These are phyloP conservation scores for Alloscopus bannaensis DNA, from an alignment of 2,888 invertebrate species.

Conservation along the genomic window DNA sequence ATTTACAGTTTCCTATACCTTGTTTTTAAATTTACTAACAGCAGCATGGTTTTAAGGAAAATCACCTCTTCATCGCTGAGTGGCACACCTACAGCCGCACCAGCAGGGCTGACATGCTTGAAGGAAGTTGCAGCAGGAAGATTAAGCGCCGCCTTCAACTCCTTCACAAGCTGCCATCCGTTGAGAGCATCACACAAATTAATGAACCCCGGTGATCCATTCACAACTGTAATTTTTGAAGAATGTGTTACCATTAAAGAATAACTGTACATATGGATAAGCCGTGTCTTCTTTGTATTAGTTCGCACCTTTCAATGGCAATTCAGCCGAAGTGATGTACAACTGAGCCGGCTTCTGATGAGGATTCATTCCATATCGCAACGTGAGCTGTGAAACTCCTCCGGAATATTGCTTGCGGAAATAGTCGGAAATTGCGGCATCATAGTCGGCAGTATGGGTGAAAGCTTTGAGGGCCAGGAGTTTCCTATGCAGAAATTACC, in stretches of 20 bases:
- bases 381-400: conserved; percentile 85
- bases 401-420: conserved; percentile 92
- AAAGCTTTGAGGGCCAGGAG: conserved; percentile 93
- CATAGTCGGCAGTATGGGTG: conserved; percentile 96
- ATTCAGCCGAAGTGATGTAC: conserved; percentile 84
- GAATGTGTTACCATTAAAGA: background rate
- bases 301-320: conserved; percentile 85
- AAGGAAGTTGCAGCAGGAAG: conserved; percentile 97
- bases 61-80: conserved; percentile 82
- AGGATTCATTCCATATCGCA: conserved; percentile 98
- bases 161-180: conserved; percentile 96
- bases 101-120: conserved; percentile 96
- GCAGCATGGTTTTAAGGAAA: background rate
- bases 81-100: conserved; percentile 93
- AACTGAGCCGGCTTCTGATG: conserved; percentile 98
- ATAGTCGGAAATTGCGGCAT: conserved; percentile 94
- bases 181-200: conserved; percentile 98
- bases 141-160: conserved; percentile 86
- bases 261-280: background rate
- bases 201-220: conserved; percentile 97
- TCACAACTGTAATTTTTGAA: conserved; percentile 81
- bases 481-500: conserved; percentile 79
- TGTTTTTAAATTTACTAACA: background rate
- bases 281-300: too few relatives aligned
- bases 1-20: too few relatives aligned